Base-by-base conservation (phyloP, 1,140 invertebrate species). In the Bombus pyrosoma region DNA sequence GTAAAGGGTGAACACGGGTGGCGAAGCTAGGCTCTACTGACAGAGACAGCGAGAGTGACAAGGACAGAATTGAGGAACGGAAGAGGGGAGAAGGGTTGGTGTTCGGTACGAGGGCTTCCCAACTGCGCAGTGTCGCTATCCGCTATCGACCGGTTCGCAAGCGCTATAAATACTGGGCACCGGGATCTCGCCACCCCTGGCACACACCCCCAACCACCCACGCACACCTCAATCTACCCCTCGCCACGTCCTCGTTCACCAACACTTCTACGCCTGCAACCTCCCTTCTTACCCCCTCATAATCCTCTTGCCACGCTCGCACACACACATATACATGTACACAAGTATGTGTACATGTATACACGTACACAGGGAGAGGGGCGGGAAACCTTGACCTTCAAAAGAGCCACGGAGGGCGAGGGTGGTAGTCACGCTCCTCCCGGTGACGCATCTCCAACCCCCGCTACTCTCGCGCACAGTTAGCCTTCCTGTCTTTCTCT, bases 101-200 rank as follows among this genome's bases (percentile, higher is more conserved):
- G 75, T 90, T 90, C 82, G 86, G 87, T 76, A 83, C 87, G 82
- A 86, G 87, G 86, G 88, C 87, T 91, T 92, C 89, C 89, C 86
- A 94, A 94, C 93, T 94, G 93, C 93, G 93, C 93, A 93, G 90
- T 92, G 92, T 92, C 92, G 93, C 91, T 93, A 92, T 94, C 91
- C 91, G 90, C 90, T 94, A 94, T 94, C 93, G 93, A 94, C 91
- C 93, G 87, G 90, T 90, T 92, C 90, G 89, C 93, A 90, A 87
- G 91, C 90, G 92, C 93, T 94, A 94, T 94, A 94, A 94, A 94
- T 94, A 94, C 93, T 93, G 92, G 92, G 93, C 91, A 94, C 92
- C 92, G 89, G 93, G 93, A 90, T 93, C 92, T 92, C 91, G 89
- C 88, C 78, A 89, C 84, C 83, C 88, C 87, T 86, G 82, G 32